Conservation (phyloP, 2,113 vertebrate species). For the Sula dactylatra region DNA sequence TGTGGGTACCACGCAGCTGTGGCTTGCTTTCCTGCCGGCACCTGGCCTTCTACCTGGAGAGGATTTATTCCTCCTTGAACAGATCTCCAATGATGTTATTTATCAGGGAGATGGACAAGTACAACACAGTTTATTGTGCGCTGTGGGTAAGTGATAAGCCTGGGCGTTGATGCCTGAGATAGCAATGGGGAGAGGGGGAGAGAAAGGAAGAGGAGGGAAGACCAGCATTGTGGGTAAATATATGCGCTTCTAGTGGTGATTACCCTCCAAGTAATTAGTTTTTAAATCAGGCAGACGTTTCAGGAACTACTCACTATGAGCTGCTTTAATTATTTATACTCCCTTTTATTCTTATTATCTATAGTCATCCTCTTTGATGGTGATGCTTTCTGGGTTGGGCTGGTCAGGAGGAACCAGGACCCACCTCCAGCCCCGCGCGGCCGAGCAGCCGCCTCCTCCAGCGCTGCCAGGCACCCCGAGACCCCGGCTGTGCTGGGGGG, state of each 20-base stretch:
- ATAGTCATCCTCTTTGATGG: not conserved
- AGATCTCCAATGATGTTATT: not conserved
- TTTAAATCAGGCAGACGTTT: conserved; percentile 69
- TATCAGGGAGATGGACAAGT: conserved; percentile 32
- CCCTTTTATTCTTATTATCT: conserved; percentile 52
- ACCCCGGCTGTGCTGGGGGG: not conserved
- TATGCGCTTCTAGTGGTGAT: conserved; percentile 20
- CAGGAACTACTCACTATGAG: conserved; percentile 48
- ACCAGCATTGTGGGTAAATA: conserved; percentile 32
- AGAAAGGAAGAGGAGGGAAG: not conserved
- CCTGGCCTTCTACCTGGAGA: not conserved
- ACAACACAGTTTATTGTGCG: not conserved
- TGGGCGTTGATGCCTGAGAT: not conserved
- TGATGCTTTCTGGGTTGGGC: not conserved
- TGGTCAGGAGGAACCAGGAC: not conserved
- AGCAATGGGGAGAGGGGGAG: not conserved
- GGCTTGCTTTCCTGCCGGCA: not conserved
- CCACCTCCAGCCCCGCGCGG: not conserved
- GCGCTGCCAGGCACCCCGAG: not conserved
- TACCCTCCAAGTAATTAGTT: conserved; percentile 67
- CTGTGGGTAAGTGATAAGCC: conserved; percentile 3
- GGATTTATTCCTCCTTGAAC: conserved; percentile 22
- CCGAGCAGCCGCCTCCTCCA: not conserved
- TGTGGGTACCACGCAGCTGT: not conserved
- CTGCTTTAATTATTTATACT: conserved; percentile 67